phyloP scores from a whole-genome alignment of 53 echinoderm and acorn worm genomes.

The Antedon mediterranea region DNA sequence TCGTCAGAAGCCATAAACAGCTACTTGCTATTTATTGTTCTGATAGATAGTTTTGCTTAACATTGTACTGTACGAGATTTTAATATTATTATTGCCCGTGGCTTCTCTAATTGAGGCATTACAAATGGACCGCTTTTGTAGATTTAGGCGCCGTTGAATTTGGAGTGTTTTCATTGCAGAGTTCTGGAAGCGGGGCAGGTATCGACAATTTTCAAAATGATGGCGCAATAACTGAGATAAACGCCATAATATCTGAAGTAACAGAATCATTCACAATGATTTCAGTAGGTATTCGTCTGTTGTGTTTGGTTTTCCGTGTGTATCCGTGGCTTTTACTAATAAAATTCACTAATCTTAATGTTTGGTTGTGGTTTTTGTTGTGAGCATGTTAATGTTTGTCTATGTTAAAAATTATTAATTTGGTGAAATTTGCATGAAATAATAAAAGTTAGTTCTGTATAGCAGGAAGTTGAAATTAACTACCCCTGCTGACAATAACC shows the following conservation, averaged over 20 bases:
- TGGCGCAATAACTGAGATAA: background rate
- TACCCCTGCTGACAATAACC: too few species aligned
- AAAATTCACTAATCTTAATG: background rate
- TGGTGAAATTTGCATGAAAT: too few species aligned
- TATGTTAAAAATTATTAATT: too few species aligned
- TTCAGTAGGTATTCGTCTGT: background rate
- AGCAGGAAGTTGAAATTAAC: too few species aligned
- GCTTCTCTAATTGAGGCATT: background rate
- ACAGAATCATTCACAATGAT: background rate
- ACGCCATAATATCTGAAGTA: background rate
- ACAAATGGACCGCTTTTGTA: background rate
- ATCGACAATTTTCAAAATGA: background rate
- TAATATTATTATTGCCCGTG: background rate
- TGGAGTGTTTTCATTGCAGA: background rate
- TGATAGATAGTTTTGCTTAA: too few species aligned
- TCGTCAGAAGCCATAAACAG: too few species aligned
- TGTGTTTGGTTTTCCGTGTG: background rate
- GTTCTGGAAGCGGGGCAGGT: background rate
- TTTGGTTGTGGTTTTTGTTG: background rate
- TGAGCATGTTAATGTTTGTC: background rate
- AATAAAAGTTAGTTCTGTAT: too few species aligned
- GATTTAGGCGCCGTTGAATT: background rate
- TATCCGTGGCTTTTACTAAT: background rate
- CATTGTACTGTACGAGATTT: too few species aligned
- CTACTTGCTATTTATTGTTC: too few species aligned